Evolutionary conservation across 2,888 invertebrate species (phyloP), one percentile per base, ranked within the genome.

Genomic region (Macrosoma leucophasiata): DNA sequence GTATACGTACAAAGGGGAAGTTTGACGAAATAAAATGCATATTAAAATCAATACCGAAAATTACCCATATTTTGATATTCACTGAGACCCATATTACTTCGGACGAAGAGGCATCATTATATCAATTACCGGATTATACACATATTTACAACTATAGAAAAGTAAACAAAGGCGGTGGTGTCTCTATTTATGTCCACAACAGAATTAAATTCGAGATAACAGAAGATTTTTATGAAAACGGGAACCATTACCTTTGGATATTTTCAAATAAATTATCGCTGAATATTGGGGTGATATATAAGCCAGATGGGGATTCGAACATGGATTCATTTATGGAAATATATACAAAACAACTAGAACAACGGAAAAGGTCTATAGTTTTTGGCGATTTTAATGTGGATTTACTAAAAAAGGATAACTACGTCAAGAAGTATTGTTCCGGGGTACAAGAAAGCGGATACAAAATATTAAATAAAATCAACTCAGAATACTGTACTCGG

Each of bases 221-320:
- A 2, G 48, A 50, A 23, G 39, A 46, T 4, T 4, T 14, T 1
- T 40, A 21, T 11, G 38, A 30, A 21, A 34, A 46, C 12, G 48
- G 39, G 0, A 55, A 55, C 14, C 44, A 56, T 14, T 56, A 42
- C 17, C 13, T 55, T 13, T 56, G 51, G 52, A 43, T 54, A 8
- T 10, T 36, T 9, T 11, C 45, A 2, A 8, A 41, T 8, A 46
- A 44, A 26, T 25, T 39, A n/a, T 27, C 35, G 3, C 12, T 47
- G 13, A 33, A 43, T 29, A 39, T 46, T 14, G 42, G 36, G 24
- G 44, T 29, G 12, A 38, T 41, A 27, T 33, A 35, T 33, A 43
- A 37, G 27, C 25, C 41, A 28, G n/a, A n/a, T n/a, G 36, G 33
- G 29, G 30, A 37, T 13, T 36, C 29, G n/a, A 34, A 32, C 27